Evolutionary conservation across 2,888 invertebrate species (phyloP).

Genomic region (Notodonta dromedarius): DNA sequence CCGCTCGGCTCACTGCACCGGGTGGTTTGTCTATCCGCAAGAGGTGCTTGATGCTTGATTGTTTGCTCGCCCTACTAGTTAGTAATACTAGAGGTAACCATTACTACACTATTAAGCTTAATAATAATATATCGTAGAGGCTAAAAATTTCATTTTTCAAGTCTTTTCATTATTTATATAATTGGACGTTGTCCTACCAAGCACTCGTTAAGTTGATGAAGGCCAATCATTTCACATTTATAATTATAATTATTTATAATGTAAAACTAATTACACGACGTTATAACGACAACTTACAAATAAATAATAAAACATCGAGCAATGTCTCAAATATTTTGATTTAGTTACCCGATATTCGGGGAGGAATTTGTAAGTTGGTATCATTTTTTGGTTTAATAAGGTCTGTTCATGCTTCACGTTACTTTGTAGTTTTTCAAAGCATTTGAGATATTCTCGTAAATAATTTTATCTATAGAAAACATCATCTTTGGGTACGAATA

Average conservation of each 20-base stretch:
- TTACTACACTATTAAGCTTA: conserved; percentile 35
- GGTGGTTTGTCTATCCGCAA: too few species aligned
- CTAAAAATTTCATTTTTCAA: conserved; percentile 73
- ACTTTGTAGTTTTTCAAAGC: not conserved
- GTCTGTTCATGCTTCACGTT: not conserved
- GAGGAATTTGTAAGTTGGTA: conserved; percentile 25
- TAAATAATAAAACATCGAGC: conserved; percentile 39
- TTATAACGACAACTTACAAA: conserved; percentile 45
- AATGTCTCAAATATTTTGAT: conserved; percentile 40
- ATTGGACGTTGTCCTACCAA: conserved; percentile 75
- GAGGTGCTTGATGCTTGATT: too few species aligned
- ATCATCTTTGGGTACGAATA: conserved; percentile 23
- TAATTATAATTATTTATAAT: conserved; percentile 33
- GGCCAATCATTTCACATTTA: conserved; percentile 64
- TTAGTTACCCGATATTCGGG: conserved; percentile 18
- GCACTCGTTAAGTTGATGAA: conserved; percentile 70
- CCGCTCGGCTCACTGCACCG: too few species aligned
- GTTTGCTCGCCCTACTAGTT: too few species aligned
- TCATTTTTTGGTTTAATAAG: conserved; percentile 9
- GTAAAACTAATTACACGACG: conserved; percentile 43
- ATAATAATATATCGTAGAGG: conserved; percentile 46
- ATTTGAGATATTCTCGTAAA: conserved; percentile 3
- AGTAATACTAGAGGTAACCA: conserved; percentile 27
- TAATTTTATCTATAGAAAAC: conserved; percentile 34
- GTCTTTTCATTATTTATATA: conserved; percentile 70